These are phyloP conservation scores for Xanthostigma xanthostigma DNA, from an alignment of 2,888 invertebrate species.

Conservation along the genomic window DNA sequence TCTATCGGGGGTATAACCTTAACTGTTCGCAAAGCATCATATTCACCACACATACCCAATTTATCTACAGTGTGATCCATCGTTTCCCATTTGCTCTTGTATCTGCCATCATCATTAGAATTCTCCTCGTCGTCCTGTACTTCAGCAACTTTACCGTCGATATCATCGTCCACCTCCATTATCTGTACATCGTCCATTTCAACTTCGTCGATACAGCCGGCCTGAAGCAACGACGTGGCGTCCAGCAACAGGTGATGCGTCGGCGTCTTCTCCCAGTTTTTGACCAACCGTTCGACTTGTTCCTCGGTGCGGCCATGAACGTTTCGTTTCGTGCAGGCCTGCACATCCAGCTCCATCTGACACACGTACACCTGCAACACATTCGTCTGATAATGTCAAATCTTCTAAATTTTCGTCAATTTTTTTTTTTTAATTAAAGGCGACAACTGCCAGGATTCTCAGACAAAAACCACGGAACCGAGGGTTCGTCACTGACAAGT, in stretches of 20 bases:
- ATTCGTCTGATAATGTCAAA: not conserved
- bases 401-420: too few relatives aligned
- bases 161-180: too few relatives aligned
- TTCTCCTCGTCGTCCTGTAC: too few relatives aligned
- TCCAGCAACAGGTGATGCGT: slow-evolving; percentile 69
- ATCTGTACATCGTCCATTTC: slow-evolving; percentile 59
- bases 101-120: slow-evolving; percentile 28
- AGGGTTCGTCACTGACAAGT: too few relatives aligned
- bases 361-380: slow-evolving; percentile 69
- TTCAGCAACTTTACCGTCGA: too few relatives aligned
- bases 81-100: slow-evolving; percentile 72
- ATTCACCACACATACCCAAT: slow-evolving; percentile 54
- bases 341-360: slow-evolving; percentile 70
- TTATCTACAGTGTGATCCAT: slow-evolving; percentile 66
- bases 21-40: not conserved
- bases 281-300: slow-evolving; percentile 59
- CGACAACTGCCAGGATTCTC: not conserved
- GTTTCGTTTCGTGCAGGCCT: slow-evolving; percentile 67
- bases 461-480: not conserved
- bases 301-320: slow-evolving; percentile 63
- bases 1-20: too few relatives aligned
- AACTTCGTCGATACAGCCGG: slow-evolving; percentile 66
- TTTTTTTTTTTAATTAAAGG: too few relatives aligned
- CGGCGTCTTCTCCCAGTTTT: slow-evolving; percentile 66
- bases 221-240: slow-evolving; percentile 68